Evolutionary conservation across 1,140 invertebrate genomes (phyloP), one percentile per base, ranked within the genome.

Genomic region (Plodia interpunctella): DNA sequence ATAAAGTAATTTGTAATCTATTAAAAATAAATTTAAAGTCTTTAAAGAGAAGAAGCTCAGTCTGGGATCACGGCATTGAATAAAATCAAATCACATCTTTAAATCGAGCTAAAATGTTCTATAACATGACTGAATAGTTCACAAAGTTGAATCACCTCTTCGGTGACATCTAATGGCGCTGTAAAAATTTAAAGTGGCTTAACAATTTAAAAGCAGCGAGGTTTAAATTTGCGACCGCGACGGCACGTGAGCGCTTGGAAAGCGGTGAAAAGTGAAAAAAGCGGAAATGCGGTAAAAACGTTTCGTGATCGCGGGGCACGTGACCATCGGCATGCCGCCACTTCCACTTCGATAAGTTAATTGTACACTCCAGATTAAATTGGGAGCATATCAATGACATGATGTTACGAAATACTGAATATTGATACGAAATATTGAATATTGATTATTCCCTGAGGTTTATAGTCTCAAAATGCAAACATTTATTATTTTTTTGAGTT

Each of bases 281-380:
- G 66, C 78, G 77, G 78, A 83, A 82, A 71, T 67, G 66, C 68
- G 68, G 66, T 78, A 76, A 78, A 83, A 84, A 80, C 76, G 76
- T 78, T 84, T 76, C 59, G 71, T 71, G 73, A 74, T 77, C 68
- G 73, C 62, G 25, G 65, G 53, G 78, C 74, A 74, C 78, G 81
- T 82, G 78, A 80, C 76, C 63, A 50, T 49, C 21, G 58, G 60
- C 51, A 53, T 53, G 28, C 53, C 15, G 20, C 59, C 56, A 19
- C 5, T 44, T 17, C 38, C n/a, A 17, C 38, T 15, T 44, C 21
- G 21, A 25, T 25, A 25, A 25, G 21, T 25, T 25, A 25, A 25
- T 25, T 25, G 21, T 25, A 25, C 21, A 25, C 21, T 25, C 21
- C 21, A 2, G 21, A 25, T 25, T 25, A 35, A 13, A 35, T 35